Base-by-base conservation (phyloP, 1,140 invertebrate species). In the Bombyx mori region DNA sequence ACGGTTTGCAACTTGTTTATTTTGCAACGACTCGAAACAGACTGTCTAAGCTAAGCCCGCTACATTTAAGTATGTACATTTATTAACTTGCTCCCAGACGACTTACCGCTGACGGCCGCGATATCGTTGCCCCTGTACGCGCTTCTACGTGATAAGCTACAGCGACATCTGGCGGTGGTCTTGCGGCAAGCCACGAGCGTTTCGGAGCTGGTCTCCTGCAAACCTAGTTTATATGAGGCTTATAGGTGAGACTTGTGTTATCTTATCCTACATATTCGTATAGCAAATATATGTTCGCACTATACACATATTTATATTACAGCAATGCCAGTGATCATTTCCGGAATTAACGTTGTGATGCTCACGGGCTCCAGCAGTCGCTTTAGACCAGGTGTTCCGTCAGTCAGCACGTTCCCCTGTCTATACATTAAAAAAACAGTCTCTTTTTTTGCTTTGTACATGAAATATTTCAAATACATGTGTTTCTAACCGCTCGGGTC, bases 151-250 rank as follows among this genome's bases (percentile, higher is more conserved):
- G 69, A 77, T 22, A 80, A 78, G 42, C 65, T 86, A 5, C 61
- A 79, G 54, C 60, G 69, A 1, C 78, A 86, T 52, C 63, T 86
- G 6, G 58, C 56, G 3, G 62, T 70, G 48, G 81, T 80, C 9
- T 62, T 86, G 56, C 62, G 64, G 2, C 80, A 75, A 52, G 75
- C 77, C 10, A 79, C 77, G 47, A 83, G 83, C 58, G 68, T 84
- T 5, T 83, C 81, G 0, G 80, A 86, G 1, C 55, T 86, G 6
- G 69, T 86, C 47, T 74, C 77, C 61, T 82, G 73, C 53, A 82
- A 84, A 58, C 80, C 81, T 7, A 77, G 69, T 54, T 69, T 86
- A 52, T 63, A 83, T 42, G 81, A 86, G 58, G 79, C 79, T 47
- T 86, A 82, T 54, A 79, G 71, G 83, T 86, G 72, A 66, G 8